phyloP scores from a whole-genome alignment of 2,113 vertebrate species.

The Grallaria varia region DNA sequence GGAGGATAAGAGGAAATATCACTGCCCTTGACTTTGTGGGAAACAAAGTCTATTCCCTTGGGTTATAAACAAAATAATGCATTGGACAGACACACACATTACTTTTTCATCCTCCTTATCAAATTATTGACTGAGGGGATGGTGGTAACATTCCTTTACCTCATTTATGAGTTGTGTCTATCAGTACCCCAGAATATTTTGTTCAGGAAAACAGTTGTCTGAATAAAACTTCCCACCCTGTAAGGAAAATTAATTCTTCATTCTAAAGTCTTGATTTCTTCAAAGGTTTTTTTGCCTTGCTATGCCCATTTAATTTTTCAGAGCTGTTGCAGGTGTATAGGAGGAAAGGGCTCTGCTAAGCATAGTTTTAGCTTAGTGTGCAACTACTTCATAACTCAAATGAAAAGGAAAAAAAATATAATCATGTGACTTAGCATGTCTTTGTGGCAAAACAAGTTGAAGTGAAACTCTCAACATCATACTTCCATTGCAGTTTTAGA shows the following conservation, averaged over 20 bases:
- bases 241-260: neutral
- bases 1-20: neutral
- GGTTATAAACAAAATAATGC: neutral
- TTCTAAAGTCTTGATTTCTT: neutral
- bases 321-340: neutral
- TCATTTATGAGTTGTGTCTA: neutral
- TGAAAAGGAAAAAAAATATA: no score
- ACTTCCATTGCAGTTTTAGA: neutral
- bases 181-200: neutral
- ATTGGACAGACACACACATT: neutral
- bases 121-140: neutral
- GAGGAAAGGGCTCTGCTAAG: neutral
- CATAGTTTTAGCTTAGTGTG: neutral
- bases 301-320: neutral
- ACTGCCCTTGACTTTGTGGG: neutral
- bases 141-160: neutral
- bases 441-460: neutral
- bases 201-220: neutral
- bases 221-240: neutral
- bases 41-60: neutral
- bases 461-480: neutral
- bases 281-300: neutral
- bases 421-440: neutral
- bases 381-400: neutral
- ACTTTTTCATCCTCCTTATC: neutral